Conservation (phyloP, 2,113 vertebrate species). For the Hipposideros armiger region DNA sequence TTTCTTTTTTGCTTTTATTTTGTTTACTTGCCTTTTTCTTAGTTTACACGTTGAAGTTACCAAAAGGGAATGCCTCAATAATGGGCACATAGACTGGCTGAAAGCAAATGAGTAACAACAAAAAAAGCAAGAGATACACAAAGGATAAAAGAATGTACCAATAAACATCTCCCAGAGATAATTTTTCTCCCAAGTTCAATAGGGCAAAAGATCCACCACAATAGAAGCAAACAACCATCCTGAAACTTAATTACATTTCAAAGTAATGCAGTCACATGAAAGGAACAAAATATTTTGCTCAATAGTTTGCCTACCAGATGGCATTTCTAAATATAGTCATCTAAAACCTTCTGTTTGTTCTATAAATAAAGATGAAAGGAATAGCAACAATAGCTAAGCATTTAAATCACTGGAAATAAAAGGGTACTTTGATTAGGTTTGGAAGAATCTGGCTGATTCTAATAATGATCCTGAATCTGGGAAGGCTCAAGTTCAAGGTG, state of each 20-base stretch:
- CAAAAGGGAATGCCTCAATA: neutral
- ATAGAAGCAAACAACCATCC: neutral
- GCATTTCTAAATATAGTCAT: conserved; percentile 40
- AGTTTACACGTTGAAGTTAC: neutral
- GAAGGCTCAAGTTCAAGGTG: conserved; percentile 19
- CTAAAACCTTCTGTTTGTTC: neutral
- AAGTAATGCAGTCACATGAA: neutral
- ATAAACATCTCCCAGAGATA: neutral
- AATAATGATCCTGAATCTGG: conserved; percentile 6
- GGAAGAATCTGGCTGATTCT: conserved; percentile 24
- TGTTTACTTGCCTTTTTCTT: neutral
- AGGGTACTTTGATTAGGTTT: conserved; percentile 53
- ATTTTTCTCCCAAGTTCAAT: neutral
- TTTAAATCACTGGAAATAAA: conserved; percentile 66
- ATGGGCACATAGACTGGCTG: neutral
- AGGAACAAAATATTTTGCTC: conserved; percentile 7
- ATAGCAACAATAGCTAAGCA: neutral
- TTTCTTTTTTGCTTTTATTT: neutral
- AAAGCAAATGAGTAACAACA: neutral
- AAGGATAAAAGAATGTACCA: conserved; percentile 35
- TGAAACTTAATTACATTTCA: conserved; percentile 62
- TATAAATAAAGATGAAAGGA: neutral
- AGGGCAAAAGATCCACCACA: neutral
- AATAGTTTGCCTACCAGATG: conserved; percentile 18
- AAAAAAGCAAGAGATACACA: neutral